Evolutionary conservation across 2,113 vertebrate species (phyloP).

Genomic region (Mola mola): DNA sequence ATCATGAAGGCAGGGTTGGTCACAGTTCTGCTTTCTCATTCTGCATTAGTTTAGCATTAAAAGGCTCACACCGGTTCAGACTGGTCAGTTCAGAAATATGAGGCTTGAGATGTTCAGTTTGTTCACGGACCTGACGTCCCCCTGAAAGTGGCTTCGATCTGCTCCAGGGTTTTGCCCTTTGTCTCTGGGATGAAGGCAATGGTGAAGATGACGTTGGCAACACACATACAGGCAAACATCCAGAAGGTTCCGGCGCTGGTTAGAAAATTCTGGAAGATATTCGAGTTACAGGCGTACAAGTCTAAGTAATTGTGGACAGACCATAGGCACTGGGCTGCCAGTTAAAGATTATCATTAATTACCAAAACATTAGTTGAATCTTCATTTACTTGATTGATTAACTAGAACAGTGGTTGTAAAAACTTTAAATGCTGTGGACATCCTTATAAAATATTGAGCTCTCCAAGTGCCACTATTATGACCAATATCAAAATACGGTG

Average conservation of each 20-base stretch:
- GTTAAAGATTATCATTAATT: neutral
- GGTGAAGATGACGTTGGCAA: conserved; percentile 85
- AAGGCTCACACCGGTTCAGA: no score
- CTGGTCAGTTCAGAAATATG: neutral
- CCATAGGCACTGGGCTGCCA: no score
- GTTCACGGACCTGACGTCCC: conserved; percentile 64
- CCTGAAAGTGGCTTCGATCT: conserved; percentile 88
- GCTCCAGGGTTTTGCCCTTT: conserved; percentile 91
- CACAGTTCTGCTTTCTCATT: neutral
- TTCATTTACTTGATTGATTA: neutral
- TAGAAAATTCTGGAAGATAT: conserved; percentile 77
- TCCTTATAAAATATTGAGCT: no score
- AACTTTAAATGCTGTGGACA: no score
- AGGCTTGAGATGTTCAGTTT: conserved; percentile 1
- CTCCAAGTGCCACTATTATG: no score
- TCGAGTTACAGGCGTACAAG: neutral
- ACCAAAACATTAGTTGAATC: neutral
- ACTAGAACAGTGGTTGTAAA: no score
- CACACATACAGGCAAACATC: conserved; percentile 87
- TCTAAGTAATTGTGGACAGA: neutral
- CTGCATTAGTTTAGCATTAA: no score
- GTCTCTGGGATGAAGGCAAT: conserved; percentile 88
- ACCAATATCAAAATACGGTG: no score
- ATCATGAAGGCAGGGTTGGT: neutral
- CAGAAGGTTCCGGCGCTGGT: conserved; percentile 90